Percentiles rank a stretch among this genome's conserved stretches.
These are phyloP conservation scores for Thalassophryne amazonica DNA, from an alignment of 2,797 vertebrate genomes.

Conservation along the genomic window DNA sequence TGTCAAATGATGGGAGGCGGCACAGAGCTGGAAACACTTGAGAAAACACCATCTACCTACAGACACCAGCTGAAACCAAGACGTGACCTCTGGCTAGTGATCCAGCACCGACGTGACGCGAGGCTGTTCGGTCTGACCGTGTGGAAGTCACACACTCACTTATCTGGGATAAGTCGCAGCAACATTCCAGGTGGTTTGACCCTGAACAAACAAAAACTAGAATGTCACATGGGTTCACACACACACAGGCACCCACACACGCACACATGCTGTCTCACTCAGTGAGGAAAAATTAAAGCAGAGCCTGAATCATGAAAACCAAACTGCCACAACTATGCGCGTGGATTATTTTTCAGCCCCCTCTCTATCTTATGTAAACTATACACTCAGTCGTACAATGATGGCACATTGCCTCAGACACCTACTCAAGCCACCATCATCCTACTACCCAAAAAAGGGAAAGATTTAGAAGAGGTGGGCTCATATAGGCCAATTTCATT, in stretches of 20 bases:
- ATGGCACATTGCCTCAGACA: no score
- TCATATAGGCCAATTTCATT: no score
- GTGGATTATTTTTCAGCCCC: conserved; percentile 58
- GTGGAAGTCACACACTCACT: conserved; percentile 7
- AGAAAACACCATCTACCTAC: conserved; percentile 8
- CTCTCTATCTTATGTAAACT: no score
- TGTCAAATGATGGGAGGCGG: no score
- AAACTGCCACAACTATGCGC: conserved; percentile 36
- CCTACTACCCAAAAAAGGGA: no score
- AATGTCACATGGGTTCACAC: not conserved
- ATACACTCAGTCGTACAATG: no score
- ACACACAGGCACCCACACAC: not conserved
- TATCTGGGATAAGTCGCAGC: conserved; percentile 12
- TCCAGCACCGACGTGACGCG: no score
- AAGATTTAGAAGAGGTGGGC: no score
- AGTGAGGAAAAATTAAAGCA: conserved; percentile 35
- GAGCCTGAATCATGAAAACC: conserved; percentile 10
- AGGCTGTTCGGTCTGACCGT: no score
- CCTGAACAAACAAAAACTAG: conserved; percentile 8
- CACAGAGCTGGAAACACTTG: no score
- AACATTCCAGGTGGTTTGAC: conserved; percentile 32
- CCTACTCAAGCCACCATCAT: no score
- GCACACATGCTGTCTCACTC: conserved; percentile 3
- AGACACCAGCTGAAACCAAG: conserved; percentile 20
- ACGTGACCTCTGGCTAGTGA: conserved; percentile 48